Percentiles rank a stretch among this genome's conserved stretches.
Conservation (phyloP, 2,113 vertebrate species). For the Gadus macrocephalus region DNA sequence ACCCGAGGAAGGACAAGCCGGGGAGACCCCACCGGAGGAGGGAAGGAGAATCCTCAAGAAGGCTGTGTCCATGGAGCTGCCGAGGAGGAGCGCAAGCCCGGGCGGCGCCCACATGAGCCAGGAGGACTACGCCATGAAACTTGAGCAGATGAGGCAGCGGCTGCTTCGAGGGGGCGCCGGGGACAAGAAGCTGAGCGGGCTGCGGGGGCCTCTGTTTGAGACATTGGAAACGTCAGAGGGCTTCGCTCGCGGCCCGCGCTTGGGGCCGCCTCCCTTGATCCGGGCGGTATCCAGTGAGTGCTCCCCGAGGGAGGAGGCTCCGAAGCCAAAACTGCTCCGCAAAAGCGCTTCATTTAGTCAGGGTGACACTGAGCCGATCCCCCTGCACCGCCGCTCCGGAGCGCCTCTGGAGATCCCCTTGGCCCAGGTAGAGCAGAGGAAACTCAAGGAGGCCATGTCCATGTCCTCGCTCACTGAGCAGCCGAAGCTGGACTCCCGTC, state of each 20-base stretch:
- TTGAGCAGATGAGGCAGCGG: constrained; percentile 90
- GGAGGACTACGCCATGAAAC: constrained; percentile 86
- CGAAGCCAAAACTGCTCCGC: constrained; percentile 77
- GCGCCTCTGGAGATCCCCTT: constrained; percentile 91
- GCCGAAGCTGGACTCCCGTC: constrained; percentile 70
- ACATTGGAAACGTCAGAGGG: constrained; percentile 82
- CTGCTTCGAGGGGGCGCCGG: constrained; percentile 81
- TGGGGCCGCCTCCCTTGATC: constrained; percentile 73
- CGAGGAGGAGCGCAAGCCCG: constrained; percentile 78
- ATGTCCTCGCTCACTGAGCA: constrained; percentile 86
- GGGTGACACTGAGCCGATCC: constrained; percentile 83
- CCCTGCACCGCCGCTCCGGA: constrained; percentile 84
- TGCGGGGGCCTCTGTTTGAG: constrained; percentile 91
- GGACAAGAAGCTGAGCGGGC: constrained; percentile 90
- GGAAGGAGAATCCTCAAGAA: constrained; percentile 77
- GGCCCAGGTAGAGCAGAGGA: constrained; percentile 77
- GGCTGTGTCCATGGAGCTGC: constrained; percentile 85
- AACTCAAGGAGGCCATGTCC: constrained; percentile 87
- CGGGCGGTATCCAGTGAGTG: constrained; percentile 86
- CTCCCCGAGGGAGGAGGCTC: constrained; percentile 65
- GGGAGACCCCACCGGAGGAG: constrained; percentile 51
- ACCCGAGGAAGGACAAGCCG: constrained; percentile 52
- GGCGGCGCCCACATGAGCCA: constrained; percentile 78
- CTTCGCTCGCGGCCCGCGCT: constrained; percentile 61
- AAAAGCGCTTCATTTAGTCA: constrained; percentile 97